Evolutionary conservation across 1,140 invertebrate genomes (phyloP), one percentile per base, ranked within the genome.

Genomic region (Agrypnia vestita): DNA sequence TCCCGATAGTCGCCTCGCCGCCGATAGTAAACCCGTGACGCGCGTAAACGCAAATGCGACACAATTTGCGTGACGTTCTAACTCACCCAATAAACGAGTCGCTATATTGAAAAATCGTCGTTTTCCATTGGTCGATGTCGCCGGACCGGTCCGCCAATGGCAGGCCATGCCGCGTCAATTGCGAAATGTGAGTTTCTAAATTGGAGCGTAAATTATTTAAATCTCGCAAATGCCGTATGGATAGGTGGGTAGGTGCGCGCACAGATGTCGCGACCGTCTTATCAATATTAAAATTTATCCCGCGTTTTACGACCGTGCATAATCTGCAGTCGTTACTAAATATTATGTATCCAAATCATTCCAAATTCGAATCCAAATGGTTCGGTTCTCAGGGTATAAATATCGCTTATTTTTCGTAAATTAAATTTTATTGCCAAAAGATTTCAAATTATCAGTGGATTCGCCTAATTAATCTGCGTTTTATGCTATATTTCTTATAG

Each of bases 181-280:
- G 72, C 78, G 72, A 80, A 80, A 80, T 80, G 67, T 75, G 69
- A 80, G 56, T 67, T 51, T 72, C 44, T 80, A 76, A 76, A 76
- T 64, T 76, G 56, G 74, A 76, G 74, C 74, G 46, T 76, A 76
- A 76, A 62, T 76, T 76, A 76, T 76, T 76, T 62, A 62, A 76
- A 74, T 74, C 12, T 56, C 72, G 25, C 72, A 15, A 10, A 74
- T 56, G 25, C 55, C n/a, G 35, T 51, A 72, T 35, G 53, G 11
- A 13, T 46, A 25, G 71, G 71, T 56, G n/a, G 44, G 3, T 35
- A 64, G 21, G 8, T 7, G 15, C 25, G n/a, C 10, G 4, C 4
- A 0, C 64, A 9, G n/a, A n/a, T 56, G 19, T 69, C 25, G 43
- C n/a, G n/a, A 72, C 25, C n/a, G 17, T 72, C 53, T 74, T 46